Evolutionary conservation across 2,888 invertebrate genomes (phyloP).

Genomic region (Toxonevra muliebris): DNA sequence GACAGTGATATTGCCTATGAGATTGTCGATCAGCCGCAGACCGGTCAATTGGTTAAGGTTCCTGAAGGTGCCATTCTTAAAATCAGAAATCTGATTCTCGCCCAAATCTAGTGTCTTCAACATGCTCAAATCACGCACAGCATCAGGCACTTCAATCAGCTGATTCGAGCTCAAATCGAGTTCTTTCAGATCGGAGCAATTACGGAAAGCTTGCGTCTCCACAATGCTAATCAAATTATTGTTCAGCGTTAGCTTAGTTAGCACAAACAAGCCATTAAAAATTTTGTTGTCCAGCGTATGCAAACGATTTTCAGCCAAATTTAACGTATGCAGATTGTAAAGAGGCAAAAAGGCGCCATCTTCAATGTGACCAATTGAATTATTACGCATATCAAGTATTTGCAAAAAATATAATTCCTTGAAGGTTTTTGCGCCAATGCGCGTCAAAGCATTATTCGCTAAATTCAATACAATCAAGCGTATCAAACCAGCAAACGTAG

Average conservation of each 20-base stretch:
- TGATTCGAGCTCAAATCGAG: conserved; percentile 89
- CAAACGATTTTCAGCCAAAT: conserved; percentile 86
- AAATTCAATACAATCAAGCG: conserved; percentile 85
- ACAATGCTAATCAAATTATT: conserved; percentile 84
- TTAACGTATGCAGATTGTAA: conserved; percentile 88
- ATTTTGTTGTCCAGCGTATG: conserved; percentile 82
- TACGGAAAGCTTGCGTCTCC: conserved; percentile 83
- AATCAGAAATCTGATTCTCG: conserved; percentile 86
- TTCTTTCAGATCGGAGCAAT: conserved; percentile 88
- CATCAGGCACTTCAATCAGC: conserved; percentile 81
- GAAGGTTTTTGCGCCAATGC: conserved; percentile 84
- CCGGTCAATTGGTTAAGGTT: conserved; percentile 88
- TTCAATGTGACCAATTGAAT: conserved; percentile 88
- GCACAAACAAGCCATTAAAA: conserved; percentile 84
- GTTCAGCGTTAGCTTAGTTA: conserved; percentile 85
- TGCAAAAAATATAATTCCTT: conserved; percentile 87
- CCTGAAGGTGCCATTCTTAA: conserved; percentile 85
- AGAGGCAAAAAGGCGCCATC: conserved; percentile 87
- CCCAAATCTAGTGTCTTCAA: conserved; percentile 90
- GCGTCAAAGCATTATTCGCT: conserved; percentile 85
- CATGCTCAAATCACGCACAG: conserved; percentile 81
- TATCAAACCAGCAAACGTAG: conserved; percentile 85
- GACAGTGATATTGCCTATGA: conserved; percentile 82
- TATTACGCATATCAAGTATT: conserved; percentile 85
- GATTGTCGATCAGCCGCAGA: conserved; percentile 88